Evolutionary conservation across 2,797 vertebrate genomes (phyloP), one percentile per base, ranked within the genome.

Genomic region (Chromobotia macracanthus): DNA sequence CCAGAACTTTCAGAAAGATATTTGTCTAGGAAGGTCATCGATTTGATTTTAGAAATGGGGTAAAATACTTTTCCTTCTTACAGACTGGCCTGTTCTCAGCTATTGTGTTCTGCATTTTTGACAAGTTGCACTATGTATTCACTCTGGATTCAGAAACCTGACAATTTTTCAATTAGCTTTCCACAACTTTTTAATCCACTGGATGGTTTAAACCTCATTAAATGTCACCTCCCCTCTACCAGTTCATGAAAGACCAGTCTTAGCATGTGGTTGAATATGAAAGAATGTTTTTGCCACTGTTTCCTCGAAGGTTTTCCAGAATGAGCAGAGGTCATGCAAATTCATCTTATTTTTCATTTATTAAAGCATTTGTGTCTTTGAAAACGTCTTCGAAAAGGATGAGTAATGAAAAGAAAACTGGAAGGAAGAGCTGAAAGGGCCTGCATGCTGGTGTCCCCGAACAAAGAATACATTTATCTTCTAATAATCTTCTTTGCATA

Each of bases 401-500:
- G 13, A 16, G 19, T 0, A 4, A 56, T 19, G 12, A 66, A 70
- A 19, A 60, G 28, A 50, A 60, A 69, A 61, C 41, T 19, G 72
- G 60, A 48, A 18, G 64, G 70, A 44, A 31, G n/a, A 23, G 68
- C 75, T 77, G 65, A 81, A 75, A 80, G 71, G 72, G 74, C 79
- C 75, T 53, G 50, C 46, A 38, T 71, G 51, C 60, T 75, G 77
- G 71, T 75, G 44, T 74, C 77, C 63, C 66, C 63, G 38, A 28
- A 19, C 50, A 28, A 31, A 74, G 21, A 63, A 69, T 69, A 38
- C 46, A 56, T 82, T 58, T 44, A 46, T 78, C 50, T 19, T 58
- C 41, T 65, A 56, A 75, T 72, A 75, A 83, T 77, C 58, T 71
- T 76, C 28, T 67, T 73, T 76, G 73, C 69, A 74, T 77, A 71